Conservation (phyloP, 2,113 vertebrate genomes). For the Notarius lentiginosus region DNA sequence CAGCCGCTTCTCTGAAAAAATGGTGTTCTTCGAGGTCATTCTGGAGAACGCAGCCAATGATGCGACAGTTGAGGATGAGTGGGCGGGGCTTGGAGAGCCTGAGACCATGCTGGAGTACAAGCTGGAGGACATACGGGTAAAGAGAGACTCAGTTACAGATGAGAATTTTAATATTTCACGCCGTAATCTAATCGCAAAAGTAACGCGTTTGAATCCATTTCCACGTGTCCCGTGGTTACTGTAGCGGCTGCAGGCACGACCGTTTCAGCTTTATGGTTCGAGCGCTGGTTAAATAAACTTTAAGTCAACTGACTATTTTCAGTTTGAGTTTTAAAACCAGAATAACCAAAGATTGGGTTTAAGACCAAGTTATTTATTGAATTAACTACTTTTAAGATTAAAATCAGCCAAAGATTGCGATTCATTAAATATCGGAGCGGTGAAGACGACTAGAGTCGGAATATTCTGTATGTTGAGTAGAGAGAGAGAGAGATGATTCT, state of each 20-base stretch:
- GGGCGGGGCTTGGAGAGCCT: slow-evolving; percentile 76
- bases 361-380: no score
- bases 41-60: slow-evolving; percentile 69
- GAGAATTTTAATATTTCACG: not conserved
- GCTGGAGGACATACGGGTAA: slow-evolving; percentile 86
- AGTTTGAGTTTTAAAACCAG: not conserved
- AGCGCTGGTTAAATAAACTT: no score
- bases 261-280: not conserved
- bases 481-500: not conserved
- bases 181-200: not conserved
- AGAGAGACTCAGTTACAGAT: not conserved
- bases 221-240: no score
- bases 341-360: not conserved
- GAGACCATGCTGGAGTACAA: slow-evolving; percentile 86
- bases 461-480: not conserved
- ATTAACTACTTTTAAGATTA: no score
- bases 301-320: no score
- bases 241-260: not conserved
- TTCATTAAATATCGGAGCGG: no score
- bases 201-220: no score
- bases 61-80: slow-evolving; percentile 74
- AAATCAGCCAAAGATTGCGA: not conserved
- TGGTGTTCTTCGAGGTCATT: slow-evolving; percentile 91
- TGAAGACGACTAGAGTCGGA: not conserved
- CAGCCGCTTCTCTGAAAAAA: slow-evolving; percentile 88